These are phyloP conservation scores for Drepanosiphum platanoidis DNA, from an alignment of 2,888 invertebrate species.

Conservation along the genomic window DNA sequence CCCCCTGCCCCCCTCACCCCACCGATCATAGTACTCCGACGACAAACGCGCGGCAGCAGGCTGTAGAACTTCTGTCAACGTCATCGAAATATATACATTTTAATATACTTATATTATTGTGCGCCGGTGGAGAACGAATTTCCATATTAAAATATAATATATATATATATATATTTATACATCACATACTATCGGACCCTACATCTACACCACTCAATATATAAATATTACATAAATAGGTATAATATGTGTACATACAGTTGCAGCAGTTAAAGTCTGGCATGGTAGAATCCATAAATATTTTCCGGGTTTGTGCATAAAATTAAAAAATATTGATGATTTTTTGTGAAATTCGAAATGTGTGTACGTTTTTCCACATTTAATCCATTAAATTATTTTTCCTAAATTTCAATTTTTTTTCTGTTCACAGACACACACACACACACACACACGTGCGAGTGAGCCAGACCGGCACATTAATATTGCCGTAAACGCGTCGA, in stretches of 20 bases:
- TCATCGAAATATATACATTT: not conserved
- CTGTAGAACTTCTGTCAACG: not conserved
- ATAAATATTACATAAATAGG: not conserved
- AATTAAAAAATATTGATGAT: too few relatives aligned
- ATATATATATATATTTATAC: too few relatives aligned
- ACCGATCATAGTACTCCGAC: too few relatives aligned
- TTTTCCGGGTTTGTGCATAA: too few relatives aligned
- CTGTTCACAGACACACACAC: not conserved
- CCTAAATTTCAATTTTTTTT: too few relatives aligned
- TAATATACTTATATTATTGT: too few relatives aligned
- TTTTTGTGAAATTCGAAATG: too few relatives aligned
- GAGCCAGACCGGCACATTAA: not conserved
- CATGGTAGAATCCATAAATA: too few relatives aligned
- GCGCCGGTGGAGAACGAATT: not conserved
- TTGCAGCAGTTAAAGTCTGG: too few relatives aligned
- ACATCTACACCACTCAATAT: not conserved
- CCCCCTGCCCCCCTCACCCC: not conserved
- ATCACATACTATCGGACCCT: not conserved
- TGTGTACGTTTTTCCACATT: too few relatives aligned
- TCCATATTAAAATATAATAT: not conserved
- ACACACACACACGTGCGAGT: not conserved
- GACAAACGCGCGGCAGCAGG: too few relatives aligned
- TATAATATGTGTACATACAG: not conserved
- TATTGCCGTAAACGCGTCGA: not conserved
- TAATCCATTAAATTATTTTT: too few relatives aligned